Conservation (phyloP, 1,140 invertebrate species). For the Gerris buenoi region DNA sequence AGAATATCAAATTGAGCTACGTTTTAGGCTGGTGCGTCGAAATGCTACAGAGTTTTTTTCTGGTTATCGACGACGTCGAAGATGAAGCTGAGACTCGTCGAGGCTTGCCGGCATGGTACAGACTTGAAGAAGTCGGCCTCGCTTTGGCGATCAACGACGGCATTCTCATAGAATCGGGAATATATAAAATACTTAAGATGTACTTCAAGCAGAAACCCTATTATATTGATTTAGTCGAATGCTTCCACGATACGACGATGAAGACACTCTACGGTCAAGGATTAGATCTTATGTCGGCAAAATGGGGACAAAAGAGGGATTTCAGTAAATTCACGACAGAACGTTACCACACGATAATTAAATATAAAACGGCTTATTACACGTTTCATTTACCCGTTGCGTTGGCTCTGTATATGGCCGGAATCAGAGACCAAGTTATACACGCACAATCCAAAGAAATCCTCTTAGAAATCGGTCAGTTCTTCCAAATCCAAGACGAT, state of each 20-base stretch:
- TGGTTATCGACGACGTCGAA: constrained; percentile 84
- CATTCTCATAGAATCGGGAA: constrained; percentile 58
- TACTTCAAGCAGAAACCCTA: constrained; percentile 62
- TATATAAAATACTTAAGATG: constrained; percentile 62
- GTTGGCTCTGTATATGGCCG: constrained; percentile 66
- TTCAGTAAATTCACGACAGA: constrained; percentile 68
- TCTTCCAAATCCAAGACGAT: constrained; percentile 94
- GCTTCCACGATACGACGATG: constrained; percentile 71
- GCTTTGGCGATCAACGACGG: constrained; percentile 71
- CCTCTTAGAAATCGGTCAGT: constrained; percentile 83
- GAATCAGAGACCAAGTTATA: constrained; percentile 61
- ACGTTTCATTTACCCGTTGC: constrained; percentile 84
- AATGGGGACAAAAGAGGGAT: constrained; percentile 38
- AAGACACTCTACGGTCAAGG: constrained; percentile 65
- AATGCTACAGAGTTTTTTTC: constrained; percentile 77
- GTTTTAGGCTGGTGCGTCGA: constrained; percentile 89
- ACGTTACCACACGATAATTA: constrained; percentile 76
- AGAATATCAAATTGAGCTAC: constrained; percentile 61
- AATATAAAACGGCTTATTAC: constrained; percentile 92
- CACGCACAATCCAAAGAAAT: constrained; percentile 75
- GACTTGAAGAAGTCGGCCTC: constrained; percentile 58
- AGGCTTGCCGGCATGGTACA: constrained; percentile 81
- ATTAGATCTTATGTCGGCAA: constrained; percentile 46
- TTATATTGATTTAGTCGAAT: constrained; percentile 64
- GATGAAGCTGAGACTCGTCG: constrained; percentile 67